Percentiles rank a stretch among this genome's conserved stretches.
phyloP scores from a whole-genome alignment of 2,888 invertebrate species.

The Spialia ferax region DNA sequence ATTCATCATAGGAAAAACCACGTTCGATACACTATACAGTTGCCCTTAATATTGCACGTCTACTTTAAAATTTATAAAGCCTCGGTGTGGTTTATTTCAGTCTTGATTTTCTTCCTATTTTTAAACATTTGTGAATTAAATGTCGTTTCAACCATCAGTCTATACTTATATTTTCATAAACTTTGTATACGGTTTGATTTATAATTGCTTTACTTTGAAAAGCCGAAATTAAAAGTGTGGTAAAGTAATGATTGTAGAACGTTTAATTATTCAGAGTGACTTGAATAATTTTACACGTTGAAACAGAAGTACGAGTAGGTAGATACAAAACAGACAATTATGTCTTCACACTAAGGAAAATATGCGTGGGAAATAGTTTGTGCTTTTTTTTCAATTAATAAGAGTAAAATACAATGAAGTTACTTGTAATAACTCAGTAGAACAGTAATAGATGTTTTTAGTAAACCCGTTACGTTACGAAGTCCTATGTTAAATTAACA shows the following conservation, averaged over 20 bases:
- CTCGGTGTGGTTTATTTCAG: not conserved
- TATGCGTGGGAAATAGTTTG: slow-evolving; percentile 6
- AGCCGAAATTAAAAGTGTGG: not conserved
- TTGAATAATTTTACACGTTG: not conserved
- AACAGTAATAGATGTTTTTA: not conserved
- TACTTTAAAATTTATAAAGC: slow-evolving; percentile 1
- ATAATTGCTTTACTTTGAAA: not conserved
- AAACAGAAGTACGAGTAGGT: not conserved
- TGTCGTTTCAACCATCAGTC: not conserved
- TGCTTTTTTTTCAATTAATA: not conserved
- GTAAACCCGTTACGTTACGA: not conserved
- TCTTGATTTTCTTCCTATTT: not conserved
- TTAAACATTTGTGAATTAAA: not conserved
- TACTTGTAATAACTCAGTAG: not conserved
- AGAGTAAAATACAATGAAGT: not conserved
- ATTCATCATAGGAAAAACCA: not conserved
- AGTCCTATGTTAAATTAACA: slow-evolving; percentile 3
- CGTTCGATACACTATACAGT: not conserved
- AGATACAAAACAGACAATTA: not conserved
- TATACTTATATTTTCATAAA: not conserved
- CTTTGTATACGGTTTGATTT: not conserved
- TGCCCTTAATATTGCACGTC: not conserved
- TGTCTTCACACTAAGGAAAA: slow-evolving; percentile 10
- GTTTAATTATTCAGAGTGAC: not conserved
- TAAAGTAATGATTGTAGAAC: not conserved